Conservation (phyloP, 2,113 vertebrate genomes). For the Pseudorectes ferrugineus region DNA sequence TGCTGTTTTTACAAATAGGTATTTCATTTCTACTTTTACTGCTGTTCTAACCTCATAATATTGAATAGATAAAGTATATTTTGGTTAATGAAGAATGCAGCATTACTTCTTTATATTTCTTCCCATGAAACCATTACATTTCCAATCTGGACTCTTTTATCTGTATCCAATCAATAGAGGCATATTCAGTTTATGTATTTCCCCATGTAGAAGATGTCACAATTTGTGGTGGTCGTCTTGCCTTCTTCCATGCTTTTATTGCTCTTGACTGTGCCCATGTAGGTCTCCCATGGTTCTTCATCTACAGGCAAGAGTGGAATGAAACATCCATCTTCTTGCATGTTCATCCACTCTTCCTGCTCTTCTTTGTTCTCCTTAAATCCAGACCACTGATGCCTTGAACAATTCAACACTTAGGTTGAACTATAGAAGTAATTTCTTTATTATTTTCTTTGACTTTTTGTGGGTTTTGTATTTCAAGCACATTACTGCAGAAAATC, state of each 20-base stretch:
- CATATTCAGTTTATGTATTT: background rate
- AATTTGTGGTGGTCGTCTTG: background rate
- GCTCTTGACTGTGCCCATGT: background rate
- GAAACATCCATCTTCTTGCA: background rate
- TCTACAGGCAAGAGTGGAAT: background rate
- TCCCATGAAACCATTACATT: background rate
- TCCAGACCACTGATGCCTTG: background rate
- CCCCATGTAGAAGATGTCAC: background rate
- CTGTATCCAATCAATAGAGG: background rate
- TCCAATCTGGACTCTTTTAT: background rate
- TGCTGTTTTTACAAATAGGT: constrained; percentile 23
- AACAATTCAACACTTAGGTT: background rate
- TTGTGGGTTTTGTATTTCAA: background rate
- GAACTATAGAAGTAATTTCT: background rate
- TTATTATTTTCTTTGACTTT: background rate
- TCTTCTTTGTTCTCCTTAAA: background rate
- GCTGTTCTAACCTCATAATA: background rate
- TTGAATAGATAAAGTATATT: background rate
- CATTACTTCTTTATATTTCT: background rate
- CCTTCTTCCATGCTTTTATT: background rate
- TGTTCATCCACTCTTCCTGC: background rate
- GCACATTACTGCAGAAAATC: background rate
- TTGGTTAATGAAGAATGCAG: background rate
- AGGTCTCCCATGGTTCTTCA: background rate
- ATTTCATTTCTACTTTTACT: background rate